A percentile compares a stretch with the other conserved stretches of the same genome.
Conservation (phyloP, 1,140 invertebrate species). For the Lepidurus packardi region DNA sequence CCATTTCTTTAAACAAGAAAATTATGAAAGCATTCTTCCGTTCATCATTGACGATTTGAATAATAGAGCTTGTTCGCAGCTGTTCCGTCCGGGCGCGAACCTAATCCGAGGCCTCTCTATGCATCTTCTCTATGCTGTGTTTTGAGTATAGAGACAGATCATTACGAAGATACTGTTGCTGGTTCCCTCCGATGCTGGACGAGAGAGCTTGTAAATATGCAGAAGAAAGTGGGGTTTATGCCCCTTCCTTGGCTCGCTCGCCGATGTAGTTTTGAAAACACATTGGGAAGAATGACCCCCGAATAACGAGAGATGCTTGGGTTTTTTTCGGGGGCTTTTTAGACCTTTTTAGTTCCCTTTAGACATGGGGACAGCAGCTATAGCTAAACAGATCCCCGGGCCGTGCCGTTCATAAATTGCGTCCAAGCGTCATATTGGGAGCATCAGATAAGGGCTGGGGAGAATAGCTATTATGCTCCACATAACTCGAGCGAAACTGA, state of each 20-base stretch:
- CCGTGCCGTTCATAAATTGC: neutral
- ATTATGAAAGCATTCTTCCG: neutral
- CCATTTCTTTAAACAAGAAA: neutral
- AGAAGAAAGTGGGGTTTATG: neutral
- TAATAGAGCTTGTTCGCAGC: neutral
- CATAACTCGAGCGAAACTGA: slow-evolving; percentile 4
- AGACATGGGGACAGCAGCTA: neutral
- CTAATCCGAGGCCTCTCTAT: neutral
- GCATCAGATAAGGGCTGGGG: slow-evolving; percentile 8
- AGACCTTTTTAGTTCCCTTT: neutral
- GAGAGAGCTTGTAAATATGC: neutral
- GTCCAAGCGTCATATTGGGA: slow-evolving; percentile 21
- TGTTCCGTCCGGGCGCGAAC: neutral
- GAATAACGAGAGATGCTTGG: neutral
- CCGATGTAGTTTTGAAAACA: too few species aligned
- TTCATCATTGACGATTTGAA: neutral
- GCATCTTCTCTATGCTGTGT: neutral
- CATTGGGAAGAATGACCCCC: too few species aligned
- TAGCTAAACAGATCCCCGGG: neutral
- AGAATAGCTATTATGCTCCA: slow-evolving; percentile 5
- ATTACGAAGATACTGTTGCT: neutral
- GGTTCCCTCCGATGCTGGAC: neutral
- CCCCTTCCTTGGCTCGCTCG: too few species aligned
- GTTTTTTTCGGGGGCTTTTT: neutral
- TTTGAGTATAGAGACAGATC: neutral